Evolutionary conservation across 2,797 vertebrate genomes (phyloP), one percentile per base, ranked within the genome.

Genomic region (Sebastes minor): DNA sequence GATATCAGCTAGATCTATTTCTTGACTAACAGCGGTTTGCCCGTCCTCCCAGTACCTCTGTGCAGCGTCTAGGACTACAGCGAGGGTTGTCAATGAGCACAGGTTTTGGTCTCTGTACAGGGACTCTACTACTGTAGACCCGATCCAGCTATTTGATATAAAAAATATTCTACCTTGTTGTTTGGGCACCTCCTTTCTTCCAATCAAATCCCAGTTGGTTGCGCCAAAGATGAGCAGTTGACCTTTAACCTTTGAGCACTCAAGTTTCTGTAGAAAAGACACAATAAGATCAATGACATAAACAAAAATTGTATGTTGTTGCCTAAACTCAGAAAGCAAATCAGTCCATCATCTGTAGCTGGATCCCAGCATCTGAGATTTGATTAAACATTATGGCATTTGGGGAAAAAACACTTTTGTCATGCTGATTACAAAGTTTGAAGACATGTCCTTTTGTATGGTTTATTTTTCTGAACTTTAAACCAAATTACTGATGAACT

Each of bases 121-220:
- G 28, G 13, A 30, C 6, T 10, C 20, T 28, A 10, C 46, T 12
- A 11, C 10, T 16, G 33, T 42, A 8, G 23, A 76, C 8, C 5
- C 0, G 1, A 32, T 22, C 2, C 25, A 42, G 27, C 4, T 49
- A 25, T 28, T 61, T 55, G 4, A 35, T 20, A 30, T 14, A 3
- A 61, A 18, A 62, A 38, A 35, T 61, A 18, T 68, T 89, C 12
- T 95, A 99, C 98, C 98, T 97, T 99, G 98, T 78, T 97, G 96
- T 84, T 99, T 99, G 89, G 98, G 98, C 76, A 99, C 98, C 95
- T 99, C 98, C 92, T 99, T 99, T 64, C 98, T 96, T 92, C 98
- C 98, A 89, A 99, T 99, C 94, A 99, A 87, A 93, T 99, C 98
- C 98, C 98, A 99, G 95, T 99, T 99, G 88, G 98, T 99, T 65